Base-by-base conservation (phyloP, 2,113 vertebrate genomes). In the Gavia stellata region DNA sequence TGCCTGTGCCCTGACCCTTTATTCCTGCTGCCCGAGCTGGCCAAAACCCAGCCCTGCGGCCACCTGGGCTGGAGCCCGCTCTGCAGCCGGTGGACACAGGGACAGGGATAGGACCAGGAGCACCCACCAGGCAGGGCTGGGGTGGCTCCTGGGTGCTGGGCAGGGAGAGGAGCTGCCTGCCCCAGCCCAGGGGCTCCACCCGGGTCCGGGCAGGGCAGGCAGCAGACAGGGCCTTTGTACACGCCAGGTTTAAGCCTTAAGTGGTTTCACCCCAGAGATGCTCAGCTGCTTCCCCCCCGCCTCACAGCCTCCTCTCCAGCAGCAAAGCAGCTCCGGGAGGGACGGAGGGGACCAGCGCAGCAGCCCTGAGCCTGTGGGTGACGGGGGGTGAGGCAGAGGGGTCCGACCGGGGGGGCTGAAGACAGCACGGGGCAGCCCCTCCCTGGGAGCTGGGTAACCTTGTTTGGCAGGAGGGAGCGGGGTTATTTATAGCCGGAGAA, bases 401-500 rank as follows among this genome's bases (percentile, higher is more conserved):
- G 34, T 81, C 31, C 0, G 0, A 20, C n/a, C 0, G 0, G 9
- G 31, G 49, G 10, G 47, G 25, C 21, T 89, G 63, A 18, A 80
- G 56, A 59, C 74, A 52, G 63, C 29, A 36, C 3, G 7, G 25
- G 21, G 47, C 28, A 3, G 63, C 59, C 61, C 52, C 42, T 73
- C 88, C 62, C 86, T 33, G 40, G 45, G 52, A 84, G 52, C 71
- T 65, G 86, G 49, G 81, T 70, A 86, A 61, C 86, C 68, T 68
- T 72, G 47, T 89, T 90, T 96, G 95, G 95, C 81, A 82, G 84
- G 90, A 95, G 45, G 50, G 49, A 79, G 29, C 4, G 0, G 45
- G 18, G 81, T 88, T 96, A 95, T 97, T 97, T 95, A 96, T 97
- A 97, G 95, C 33, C 2, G 4, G 67, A 91, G 94, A 95, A 92